Base-by-base conservation (phyloP, 2,888 invertebrate species). In the Crematogaster levior region DNA sequence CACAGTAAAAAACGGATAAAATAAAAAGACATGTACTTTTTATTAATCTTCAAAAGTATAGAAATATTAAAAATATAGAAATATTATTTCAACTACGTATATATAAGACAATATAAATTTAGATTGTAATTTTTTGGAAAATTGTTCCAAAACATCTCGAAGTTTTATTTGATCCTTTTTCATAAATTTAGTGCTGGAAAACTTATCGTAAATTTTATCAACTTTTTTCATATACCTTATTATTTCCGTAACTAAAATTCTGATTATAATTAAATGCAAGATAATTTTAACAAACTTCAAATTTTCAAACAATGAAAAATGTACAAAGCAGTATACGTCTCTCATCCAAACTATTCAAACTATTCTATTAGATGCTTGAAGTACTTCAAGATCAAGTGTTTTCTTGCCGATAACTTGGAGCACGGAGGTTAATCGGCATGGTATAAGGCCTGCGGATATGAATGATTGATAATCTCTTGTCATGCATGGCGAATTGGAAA, bases 391-490 rank as follows among this genome's bases (percentile, higher is more conserved):
- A 60, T 61, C 63, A 34, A 74, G 74, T 48, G 48, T 37, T 74
- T 37, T 24, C 70, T 40, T 37, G 37, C 70, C 72, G 18, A 24
- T 18, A 40, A 70, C 34, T 43, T 74, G 15, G 27, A 40, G 40
- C 7, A 15, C 24, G 37, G 9, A 27, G 21, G 30, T 70, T 68
- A 70, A 70, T 70, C 72, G 43, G 3, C 24, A 3, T 9, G 27
- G 0, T 24, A 34, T 40, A 18, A 53, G 15, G 5, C 37, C n/a
- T 3, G 34, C 18, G 37, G 30, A 30, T 6, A 15, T 12, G 37
- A 66, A 51, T 53, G 70, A 68, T 68, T 40, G 43, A 77, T 21
- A 43, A 77, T 77, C 53, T 43, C 72, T 70, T 70, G 75, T 65
- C 65, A 27, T 53, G 51, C 51, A 53, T 40, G 34, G 24, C 27